Evolutionary conservation across 2,113 vertebrate genomes (phyloP).

Genomic region (Bungarus multicinctus): DNA sequence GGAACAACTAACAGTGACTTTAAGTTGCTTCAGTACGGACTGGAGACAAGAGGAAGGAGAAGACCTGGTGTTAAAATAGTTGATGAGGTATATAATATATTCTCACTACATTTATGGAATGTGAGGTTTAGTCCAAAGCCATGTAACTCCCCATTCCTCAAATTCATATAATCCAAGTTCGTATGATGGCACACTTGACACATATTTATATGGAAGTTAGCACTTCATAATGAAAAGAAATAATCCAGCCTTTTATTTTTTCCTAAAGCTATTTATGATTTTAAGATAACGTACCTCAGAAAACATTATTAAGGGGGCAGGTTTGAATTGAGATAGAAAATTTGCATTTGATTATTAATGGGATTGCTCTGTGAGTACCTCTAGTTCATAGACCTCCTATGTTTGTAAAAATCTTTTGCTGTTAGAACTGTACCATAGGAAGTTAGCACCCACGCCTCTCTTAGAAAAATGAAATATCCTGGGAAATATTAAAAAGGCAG

Average conservation of each 20-base stretch:
- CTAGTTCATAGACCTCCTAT: too few relatives aligned
- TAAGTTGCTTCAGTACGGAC: neutral
- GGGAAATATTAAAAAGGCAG: too few relatives aligned
- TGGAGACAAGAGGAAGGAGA: neutral
- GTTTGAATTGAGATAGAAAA: neutral
- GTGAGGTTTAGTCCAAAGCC: neutral
- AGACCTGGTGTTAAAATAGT: neutral
- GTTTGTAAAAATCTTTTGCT: neutral
- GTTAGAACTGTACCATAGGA: neutral
- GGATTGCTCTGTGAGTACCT: neutral
- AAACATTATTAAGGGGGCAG: neutral
- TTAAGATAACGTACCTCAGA: neutral
- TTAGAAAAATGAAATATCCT: too few relatives aligned
- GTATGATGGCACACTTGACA: neutral
- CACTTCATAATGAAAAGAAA: neutral
- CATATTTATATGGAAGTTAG: neutral
- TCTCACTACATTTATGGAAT: neutral
- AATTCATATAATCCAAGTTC: neutral
- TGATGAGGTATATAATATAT: neutral
- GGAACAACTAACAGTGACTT: neutral
- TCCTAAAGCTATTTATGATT: neutral
- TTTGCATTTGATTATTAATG: neutral
- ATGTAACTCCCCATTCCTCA: neutral
- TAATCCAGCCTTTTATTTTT: neutral
- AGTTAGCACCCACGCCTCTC: too few relatives aligned